Evolutionary conservation across 2,888 invertebrate species (phyloP), one percentile per base, ranked within the genome.

Genomic region (Helleia helle): DNA sequence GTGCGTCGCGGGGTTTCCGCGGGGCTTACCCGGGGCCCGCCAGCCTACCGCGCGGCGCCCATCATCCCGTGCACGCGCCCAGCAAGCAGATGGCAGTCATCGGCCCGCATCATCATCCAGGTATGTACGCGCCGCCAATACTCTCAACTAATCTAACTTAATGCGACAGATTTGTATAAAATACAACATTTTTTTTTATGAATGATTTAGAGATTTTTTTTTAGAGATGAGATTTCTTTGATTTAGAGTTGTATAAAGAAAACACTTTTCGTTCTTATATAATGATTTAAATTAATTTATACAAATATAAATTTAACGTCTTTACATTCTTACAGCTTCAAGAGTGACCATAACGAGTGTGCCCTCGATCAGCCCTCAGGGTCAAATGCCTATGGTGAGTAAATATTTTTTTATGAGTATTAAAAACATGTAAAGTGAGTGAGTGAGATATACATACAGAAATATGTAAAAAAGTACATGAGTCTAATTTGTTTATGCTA

Each of bases 341-440:
- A 80, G 88, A 48, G 86, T 80, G 15, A 73, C 75, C 8, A 70
- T 86, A 42, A 79, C 88, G 12, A 81, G 83, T 42, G 86, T 90
- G 39, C 90, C 90, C 9, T 71, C 87, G 45, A 81, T 86, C 61
- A 89, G 88, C 57, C 89, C 88, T 3, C 90, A 87, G 60, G 87
- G 86, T 50, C 87, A 84, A 64, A 75, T 86, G 29, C 62, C 72
- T 63, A 72, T 93, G 91, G 94, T 94, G 83, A 91, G 91, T 66
- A 34, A 14, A 9, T n/a, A 27, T 7, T n/a, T n/a, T n/a, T n/a
- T 12, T 24, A 8, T 9, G 9, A 15, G 12, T 46, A 29, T 27
- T 42, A 14, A 18, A 31, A n/a, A n/a, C 24, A 8, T 26, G 9
- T 18, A 11, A 31, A 30, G 4, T 5, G 4, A 15, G 5, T n/a